These are phyloP conservation scores for Pollenia angustigena DNA, from an alignment of 2,888 invertebrate species.

Conservation along the genomic window DNA sequence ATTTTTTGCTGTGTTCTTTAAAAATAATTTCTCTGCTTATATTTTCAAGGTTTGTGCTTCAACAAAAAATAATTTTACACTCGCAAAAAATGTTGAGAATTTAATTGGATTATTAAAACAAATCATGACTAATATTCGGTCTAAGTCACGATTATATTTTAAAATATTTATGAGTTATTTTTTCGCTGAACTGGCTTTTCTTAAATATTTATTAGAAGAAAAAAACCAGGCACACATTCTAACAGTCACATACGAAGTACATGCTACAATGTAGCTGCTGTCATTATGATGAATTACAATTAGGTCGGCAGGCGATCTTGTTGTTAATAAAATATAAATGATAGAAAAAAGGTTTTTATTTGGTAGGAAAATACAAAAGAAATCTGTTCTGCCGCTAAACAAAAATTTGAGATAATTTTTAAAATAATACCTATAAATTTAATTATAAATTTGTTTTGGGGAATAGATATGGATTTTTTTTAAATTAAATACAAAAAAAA, in stretches of 20 bases:
- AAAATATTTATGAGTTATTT: background rate
- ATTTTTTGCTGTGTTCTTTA: background rate
- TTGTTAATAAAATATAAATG: background rate
- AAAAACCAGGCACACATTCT: background rate
- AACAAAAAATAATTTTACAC: background rate
- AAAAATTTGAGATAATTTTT: no score
- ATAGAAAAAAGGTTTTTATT: background rate
- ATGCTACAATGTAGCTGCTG: background rate
- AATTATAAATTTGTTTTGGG: no score
- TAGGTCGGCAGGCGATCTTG: background rate
- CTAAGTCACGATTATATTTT: background rate
- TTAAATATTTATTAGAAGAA: background rate
- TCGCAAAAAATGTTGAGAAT: background rate
- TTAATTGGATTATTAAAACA: conserved; percentile 1
- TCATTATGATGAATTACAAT: background rate
- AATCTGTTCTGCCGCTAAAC: no score
- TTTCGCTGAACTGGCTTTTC: background rate
- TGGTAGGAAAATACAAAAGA: background rate
- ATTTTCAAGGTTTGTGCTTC: background rate
- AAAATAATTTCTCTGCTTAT: background rate
- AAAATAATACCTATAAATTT: no score
- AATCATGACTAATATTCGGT: background rate
- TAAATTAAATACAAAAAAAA: no score
- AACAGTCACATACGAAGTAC: background rate
- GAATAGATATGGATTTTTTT: no score